These are phyloP conservation scores for Junco hyemalis DNA, from an alignment of 2,113 vertebrate genomes.

Conservation along the genomic window DNA sequence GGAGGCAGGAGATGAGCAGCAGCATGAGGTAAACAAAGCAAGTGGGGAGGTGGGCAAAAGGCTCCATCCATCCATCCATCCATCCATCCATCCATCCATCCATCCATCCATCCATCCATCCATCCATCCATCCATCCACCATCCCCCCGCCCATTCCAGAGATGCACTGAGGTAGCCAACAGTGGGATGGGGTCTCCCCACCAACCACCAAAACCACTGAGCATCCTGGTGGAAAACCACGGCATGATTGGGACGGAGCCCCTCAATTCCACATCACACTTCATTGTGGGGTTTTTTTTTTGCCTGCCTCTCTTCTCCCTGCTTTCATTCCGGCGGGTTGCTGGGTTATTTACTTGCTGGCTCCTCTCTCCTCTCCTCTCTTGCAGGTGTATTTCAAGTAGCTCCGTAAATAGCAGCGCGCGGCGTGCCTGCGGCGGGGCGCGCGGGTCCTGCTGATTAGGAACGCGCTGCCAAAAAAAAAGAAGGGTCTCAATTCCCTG, in stretches of 20 bases:
- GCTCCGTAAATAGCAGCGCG: constrained; percentile 61
- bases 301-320: background rate
- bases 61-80: background rate
- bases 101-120: background rate
- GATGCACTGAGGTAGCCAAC: accelerated
- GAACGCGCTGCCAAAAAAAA: background rate
- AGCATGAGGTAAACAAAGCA: background rate
- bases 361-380: constrained; percentile 37
- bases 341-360: constrained; percentile 60
- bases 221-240: accelerated
- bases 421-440: constrained; percentile 20
- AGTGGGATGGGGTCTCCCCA: background rate
- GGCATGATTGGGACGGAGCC: accelerated
- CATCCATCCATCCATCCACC: background rate
- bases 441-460: constrained; percentile 58
- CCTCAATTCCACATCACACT: background rate
- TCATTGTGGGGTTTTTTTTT: background rate
- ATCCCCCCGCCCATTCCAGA: background rate
- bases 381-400: constrained; percentile 72
- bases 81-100: background rate
- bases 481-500: constrained; percentile 34
- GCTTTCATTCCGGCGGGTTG: background rate
- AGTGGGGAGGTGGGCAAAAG: background rate
- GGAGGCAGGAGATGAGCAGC: background rate
- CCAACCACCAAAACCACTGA: background rate